Conservation (phyloP, 2,113 vertebrate species). For the Hydrolagus affinis region DNA sequence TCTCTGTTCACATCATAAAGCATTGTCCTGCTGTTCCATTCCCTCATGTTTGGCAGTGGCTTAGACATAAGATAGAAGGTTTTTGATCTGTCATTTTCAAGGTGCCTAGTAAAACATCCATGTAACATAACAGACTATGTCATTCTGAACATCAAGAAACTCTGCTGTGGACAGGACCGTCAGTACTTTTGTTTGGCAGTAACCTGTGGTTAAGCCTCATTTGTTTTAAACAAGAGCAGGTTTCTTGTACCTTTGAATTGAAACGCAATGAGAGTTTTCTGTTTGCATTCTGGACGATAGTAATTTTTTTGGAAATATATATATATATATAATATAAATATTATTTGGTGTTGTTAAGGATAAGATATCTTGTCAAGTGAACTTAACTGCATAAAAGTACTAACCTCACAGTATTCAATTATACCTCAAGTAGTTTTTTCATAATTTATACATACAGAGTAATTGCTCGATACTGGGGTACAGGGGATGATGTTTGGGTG, state of each 20-base stretch:
- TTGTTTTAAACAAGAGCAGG: too few relatives aligned
- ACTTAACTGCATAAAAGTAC: conserved; percentile 16
- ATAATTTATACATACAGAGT: conserved; percentile 19
- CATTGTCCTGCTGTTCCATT: conserved; percentile 22
- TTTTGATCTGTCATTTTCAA: not conserved
- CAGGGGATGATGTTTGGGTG: too few relatives aligned
- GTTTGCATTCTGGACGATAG: not conserved
- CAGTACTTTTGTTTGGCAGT: not conserved
- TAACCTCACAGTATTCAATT: conserved; percentile 29
- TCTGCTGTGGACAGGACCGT: not conserved
- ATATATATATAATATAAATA: conserved; percentile 30
- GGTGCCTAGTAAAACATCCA: not conserved
- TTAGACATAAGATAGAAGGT: not conserved
- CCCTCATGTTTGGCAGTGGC: conserved; percentile 14
- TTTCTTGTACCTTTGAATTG: not conserved
- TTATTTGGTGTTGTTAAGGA: conserved; percentile 23
- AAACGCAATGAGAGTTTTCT: not conserved
- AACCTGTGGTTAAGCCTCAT: conserved; percentile 4
- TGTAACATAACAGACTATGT: not conserved
- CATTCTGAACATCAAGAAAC: conserved; percentile 2
- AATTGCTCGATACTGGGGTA: not conserved
- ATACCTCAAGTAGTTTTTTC: conserved; percentile 32
- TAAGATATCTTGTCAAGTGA: conserved; percentile 22
- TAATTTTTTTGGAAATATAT: conserved; percentile 30
- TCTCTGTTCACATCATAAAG: not conserved